Percentiles rank a stretch among this genome's conserved stretches.
Conservation (phyloP, 1,140 invertebrate genomes). For the Ceratina japonica region DNA sequence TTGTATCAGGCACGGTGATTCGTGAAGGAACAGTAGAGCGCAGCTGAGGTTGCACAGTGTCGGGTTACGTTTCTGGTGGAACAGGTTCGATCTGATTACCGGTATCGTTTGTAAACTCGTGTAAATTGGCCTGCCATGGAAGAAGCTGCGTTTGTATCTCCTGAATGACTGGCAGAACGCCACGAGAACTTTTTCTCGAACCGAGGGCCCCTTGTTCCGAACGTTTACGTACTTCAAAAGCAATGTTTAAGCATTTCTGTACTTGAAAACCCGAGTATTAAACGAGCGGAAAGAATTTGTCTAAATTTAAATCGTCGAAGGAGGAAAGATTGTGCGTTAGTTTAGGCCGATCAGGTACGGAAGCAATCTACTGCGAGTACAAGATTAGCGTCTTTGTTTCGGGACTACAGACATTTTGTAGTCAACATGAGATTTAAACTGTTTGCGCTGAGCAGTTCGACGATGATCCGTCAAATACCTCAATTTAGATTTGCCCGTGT, state of each 20-base stretch:
- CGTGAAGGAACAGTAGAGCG: background rate
- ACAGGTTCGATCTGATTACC: background rate
- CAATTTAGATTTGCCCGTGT: too few relatives aligned
- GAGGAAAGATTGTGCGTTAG: too few relatives aligned
- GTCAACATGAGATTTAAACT: background rate
- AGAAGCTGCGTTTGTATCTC: background rate
- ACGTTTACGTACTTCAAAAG: too few relatives aligned
- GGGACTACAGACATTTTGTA: background rate
- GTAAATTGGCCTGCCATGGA: background rate
- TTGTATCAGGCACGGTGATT: slow-evolving; percentile 1
- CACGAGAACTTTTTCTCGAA: background rate
- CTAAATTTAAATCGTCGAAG: too few relatives aligned
- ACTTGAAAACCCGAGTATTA: too few relatives aligned
- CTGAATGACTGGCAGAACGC: background rate
- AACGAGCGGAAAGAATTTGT: too few relatives aligned
- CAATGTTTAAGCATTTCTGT: too few relatives aligned
- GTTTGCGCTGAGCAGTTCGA: background rate
- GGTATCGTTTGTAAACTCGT: slow-evolving; percentile 1
- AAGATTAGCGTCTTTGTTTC: slow-evolving; percentile 18
- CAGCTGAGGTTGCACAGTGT: slow-evolving; percentile 16
- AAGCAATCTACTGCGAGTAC: background rate
- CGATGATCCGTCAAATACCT: background rate
- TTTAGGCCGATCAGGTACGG: background rate
- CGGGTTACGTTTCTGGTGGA: slow-evolving; percentile 26
- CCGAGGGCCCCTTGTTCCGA: background rate